Evolutionary conservation across 2,888 invertebrate genomes (phyloP).

Genomic region (Caradrina clavipalpis): DNA sequence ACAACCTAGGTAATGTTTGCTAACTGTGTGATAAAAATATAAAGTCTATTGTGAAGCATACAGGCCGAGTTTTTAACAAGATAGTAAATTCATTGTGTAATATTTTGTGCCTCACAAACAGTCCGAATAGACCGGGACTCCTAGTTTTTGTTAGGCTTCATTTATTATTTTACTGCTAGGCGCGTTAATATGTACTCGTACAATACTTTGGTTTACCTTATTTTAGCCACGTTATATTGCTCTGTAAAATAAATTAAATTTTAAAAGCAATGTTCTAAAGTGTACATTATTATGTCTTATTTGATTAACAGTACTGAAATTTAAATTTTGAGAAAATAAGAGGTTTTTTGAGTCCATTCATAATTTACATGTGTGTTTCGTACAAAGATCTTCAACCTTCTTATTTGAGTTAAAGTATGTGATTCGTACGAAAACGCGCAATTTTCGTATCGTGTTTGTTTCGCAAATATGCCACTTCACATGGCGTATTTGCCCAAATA

Average conservation of each 20-base stretch:
- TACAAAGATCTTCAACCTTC: background rate
- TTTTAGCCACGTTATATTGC: background rate
- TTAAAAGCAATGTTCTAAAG: too few species aligned
- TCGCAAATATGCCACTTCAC: background rate
- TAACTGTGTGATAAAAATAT: slow-evolving; percentile 49
- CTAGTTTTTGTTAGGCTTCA: slow-evolving; percentile 25
- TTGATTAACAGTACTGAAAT: too few species aligned
- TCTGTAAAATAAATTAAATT: too few species aligned
- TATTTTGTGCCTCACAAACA: slow-evolving; percentile 36
- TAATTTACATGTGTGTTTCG: background rate
- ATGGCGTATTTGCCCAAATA: too few species aligned
- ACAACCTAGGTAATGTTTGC: slow-evolving; percentile 40
- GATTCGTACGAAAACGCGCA: background rate
- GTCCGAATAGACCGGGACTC: slow-evolving; percentile 14
- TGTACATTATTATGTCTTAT: too few species aligned
- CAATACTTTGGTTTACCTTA: slow-evolving; percentile 11
- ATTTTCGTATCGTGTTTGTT: background rate
- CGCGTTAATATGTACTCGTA: slow-evolving; percentile 10
- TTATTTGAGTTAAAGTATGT: background rate
- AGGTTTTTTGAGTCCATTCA: too few species aligned
- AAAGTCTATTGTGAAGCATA: slow-evolving; percentile 42
- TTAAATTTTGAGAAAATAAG: too few species aligned
- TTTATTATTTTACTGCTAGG: slow-evolving; percentile 30
- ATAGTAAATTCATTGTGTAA: slow-evolving; percentile 54
- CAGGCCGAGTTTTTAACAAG: slow-evolving; percentile 45